Evolutionary conservation across 2,113 vertebrate species (phyloP).

Genomic region (Syrrhaptes paradoxus): DNA sequence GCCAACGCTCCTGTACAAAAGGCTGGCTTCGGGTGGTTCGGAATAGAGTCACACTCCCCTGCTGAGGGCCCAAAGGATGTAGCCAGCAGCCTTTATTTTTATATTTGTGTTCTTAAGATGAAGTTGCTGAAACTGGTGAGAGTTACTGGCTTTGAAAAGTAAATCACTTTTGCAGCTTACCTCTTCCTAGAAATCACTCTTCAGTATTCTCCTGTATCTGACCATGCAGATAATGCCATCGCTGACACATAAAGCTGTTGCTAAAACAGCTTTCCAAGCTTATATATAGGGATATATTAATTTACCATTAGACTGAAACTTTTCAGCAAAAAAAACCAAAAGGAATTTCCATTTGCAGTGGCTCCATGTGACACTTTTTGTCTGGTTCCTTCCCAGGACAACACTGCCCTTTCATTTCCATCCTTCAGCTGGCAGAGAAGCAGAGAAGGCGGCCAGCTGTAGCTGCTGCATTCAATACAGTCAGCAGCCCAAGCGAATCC

Average conservation of each 20-base stretch:
- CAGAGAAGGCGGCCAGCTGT: constrained; percentile 13
- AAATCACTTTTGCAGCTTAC: not conserved
- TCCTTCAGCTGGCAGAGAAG: constrained; percentile 18
- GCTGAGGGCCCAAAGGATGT: not conserved
- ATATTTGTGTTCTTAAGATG: not conserved
- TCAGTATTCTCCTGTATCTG: not conserved
- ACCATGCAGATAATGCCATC: not conserved
- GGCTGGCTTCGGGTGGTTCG: not conserved
- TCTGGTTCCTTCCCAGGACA: constrained; percentile 17
- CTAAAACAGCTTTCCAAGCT: not conserved
- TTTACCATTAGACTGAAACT: not conserved
- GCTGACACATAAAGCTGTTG: not conserved
- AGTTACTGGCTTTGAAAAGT: not conserved
- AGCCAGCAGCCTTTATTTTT: not conserved
- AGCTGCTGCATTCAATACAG: constrained; percentile 57
- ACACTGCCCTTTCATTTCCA: constrained; percentile 18
- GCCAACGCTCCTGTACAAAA: not conserved
- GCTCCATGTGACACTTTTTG: not conserved
- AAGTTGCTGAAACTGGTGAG: not conserved
- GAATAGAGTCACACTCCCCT: not conserved
- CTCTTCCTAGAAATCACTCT: not conserved
- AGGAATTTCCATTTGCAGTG: not conserved
- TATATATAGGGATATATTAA: not conserved
- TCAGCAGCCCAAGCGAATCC: not conserved
- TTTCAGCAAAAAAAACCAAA: not conserved